Evolutionary conservation across 1,140 invertebrate genomes (phyloP).

Genomic region (Aphaenogaster ashmeadi): DNA sequence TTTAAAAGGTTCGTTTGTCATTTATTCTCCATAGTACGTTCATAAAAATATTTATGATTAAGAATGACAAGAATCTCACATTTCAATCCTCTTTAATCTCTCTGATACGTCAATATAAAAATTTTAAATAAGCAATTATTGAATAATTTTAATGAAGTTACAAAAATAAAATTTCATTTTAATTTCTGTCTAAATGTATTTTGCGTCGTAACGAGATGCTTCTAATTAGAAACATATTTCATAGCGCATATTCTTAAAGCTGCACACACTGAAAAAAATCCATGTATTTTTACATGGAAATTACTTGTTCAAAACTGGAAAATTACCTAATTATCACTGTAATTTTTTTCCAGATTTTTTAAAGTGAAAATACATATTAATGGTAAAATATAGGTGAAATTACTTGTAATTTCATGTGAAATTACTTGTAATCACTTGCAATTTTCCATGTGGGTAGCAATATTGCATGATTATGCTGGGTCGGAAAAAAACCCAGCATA

Average conservation of each 20-base stretch:
- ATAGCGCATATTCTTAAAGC: background rate
- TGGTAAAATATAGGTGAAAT: too few species aligned
- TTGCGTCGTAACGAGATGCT: background rate
- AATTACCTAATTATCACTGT: too few species aligned
- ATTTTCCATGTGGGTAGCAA: too few species aligned
- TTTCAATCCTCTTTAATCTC: background rate
- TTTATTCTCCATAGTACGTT: background rate
- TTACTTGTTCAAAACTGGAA: too few species aligned
- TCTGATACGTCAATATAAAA: background rate
- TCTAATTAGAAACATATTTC: background rate
- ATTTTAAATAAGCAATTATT: background rate
- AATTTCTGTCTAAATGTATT: background rate
- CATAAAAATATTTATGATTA: background rate
- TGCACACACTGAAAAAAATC: background rate
- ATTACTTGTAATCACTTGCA: too few species aligned
- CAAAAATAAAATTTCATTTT: conserved; percentile 1
- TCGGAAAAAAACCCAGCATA: too few species aligned
- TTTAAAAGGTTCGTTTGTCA: background rate
- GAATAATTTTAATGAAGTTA: background rate
- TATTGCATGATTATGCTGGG: too few species aligned
- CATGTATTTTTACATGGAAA: too few species aligned
- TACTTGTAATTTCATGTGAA: too few species aligned
- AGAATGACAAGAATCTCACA: background rate
- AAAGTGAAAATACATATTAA: too few species aligned
- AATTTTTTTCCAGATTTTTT: too few species aligned